A percentile compares a stretch with the other conserved stretches of the same genome.
phyloP scores from a whole-genome alignment of 35 echinoderm and acorn worm species.

The Hemicentrotus pulcherrimus region DNA sequence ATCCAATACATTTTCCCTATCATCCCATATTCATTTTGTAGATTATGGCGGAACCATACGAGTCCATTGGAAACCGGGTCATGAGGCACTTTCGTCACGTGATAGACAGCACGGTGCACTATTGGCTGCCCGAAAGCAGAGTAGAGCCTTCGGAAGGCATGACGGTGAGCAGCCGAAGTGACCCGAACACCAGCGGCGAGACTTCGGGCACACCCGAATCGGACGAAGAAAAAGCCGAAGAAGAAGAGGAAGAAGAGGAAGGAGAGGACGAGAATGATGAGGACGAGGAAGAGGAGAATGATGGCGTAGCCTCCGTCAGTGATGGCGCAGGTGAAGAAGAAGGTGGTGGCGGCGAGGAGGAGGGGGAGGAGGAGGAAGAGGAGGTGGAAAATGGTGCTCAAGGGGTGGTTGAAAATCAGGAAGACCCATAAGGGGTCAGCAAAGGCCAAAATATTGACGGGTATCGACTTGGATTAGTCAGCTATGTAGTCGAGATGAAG shows the following conservation, averaged over 20 bases:
- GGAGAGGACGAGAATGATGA: not conserved
- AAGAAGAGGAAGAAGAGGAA: conserved; percentile 50
- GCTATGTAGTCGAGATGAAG: not conserved
- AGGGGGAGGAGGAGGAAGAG: not conserved
- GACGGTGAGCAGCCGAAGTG: conserved; percentile 40
- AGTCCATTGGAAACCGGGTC: conserved; percentile 87
- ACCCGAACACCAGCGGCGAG: conserved; percentile 63
- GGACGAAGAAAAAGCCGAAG: conserved; percentile 49
- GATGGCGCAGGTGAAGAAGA: not conserved
- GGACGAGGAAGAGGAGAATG: conserved; percentile 43
- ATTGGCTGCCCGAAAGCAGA: conserved; percentile 81
- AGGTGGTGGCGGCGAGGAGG: not conserved
- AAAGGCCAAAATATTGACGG: not conserved
- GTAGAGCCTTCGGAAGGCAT: conserved; percentile 58
- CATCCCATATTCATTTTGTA: conserved; percentile 18
- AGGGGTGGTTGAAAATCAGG: not conserved
- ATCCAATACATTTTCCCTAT: not conserved
- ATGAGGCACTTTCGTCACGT: conserved; percentile 91
- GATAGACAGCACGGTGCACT: conserved; percentile 86
- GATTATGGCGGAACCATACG: conserved; percentile 91
- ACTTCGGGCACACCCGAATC: conserved; percentile 34
- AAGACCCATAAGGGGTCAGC: not conserved
- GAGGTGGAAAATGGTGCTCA: not conserved
- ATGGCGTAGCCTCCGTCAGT: not conserved
- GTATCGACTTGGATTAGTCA: not conserved